Conservation (phyloP, 2,888 invertebrate genomes). For the Podabrus alpinus region DNA sequence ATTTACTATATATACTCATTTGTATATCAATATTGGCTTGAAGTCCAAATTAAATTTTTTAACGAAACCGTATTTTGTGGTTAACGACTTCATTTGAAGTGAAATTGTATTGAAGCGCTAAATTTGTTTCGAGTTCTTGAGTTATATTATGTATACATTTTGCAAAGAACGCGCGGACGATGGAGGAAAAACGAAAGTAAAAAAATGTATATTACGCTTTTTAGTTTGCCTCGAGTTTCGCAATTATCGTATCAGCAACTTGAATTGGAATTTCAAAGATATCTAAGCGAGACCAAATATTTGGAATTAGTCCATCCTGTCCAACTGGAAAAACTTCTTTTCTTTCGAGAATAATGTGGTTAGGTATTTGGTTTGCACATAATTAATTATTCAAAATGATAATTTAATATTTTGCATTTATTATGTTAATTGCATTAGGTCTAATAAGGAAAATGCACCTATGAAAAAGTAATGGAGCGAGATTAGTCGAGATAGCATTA, state of each 20-base stretch:
- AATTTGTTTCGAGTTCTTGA: neutral
- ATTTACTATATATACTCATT: neutral
- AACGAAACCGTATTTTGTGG: neutral
- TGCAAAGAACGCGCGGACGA: neutral
- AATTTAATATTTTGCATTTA: neutral
- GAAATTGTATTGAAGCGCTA: neutral
- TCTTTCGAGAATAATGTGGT: neutral
- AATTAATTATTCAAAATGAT: neutral
- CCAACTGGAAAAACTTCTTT: neutral
- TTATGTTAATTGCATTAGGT: neutral
- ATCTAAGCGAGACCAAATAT: neutral
- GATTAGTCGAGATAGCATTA: constrained; percentile 2
- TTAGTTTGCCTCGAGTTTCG: neutral
- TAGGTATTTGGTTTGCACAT: neutral
- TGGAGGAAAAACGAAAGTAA: neutral
- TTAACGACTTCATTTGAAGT: neutral
- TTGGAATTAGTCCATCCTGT: neutral
- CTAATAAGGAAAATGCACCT: neutral
- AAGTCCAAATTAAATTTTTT: neutral
- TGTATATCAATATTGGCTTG: neutral
- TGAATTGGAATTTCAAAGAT: neutral
- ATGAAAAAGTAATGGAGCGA: neutral
- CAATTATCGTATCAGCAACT: neutral
- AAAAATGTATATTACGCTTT: neutral
- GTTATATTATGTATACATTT: no score